These are phyloP conservation scores for Sorex fumeus DNA, from an alignment of 2,113 vertebrate genomes.

Conservation along the genomic window DNA sequence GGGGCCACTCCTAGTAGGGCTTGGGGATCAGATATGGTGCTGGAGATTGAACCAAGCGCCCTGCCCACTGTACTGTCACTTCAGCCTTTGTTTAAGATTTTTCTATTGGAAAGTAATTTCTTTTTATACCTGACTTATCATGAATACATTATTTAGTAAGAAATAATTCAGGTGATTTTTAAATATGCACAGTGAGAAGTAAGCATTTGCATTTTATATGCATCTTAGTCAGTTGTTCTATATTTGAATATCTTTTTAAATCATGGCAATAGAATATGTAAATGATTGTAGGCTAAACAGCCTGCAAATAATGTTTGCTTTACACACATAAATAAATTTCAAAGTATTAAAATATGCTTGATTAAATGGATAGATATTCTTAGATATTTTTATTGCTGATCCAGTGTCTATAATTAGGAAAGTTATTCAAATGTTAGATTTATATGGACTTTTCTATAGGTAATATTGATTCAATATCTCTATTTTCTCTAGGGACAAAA, in stretches of 20 bases:
- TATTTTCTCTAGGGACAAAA: conserved; percentile 60
- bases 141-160: conserved; percentile 26
- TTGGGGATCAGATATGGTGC: too few species aligned
- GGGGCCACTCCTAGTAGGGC: too few species aligned
- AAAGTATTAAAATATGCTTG: background rate
- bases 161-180: background rate
- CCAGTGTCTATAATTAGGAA: conserved; percentile 37
- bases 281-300: background rate
- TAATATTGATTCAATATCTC: conserved; percentile 66
- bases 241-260: conserved; percentile 52
- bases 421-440: conserved; percentile 57
- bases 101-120: background rate
- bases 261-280: conserved; percentile 5
- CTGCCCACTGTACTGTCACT: background rate
- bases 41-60: background rate
- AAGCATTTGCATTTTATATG: conserved; percentile 46
- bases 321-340: conserved; percentile 47
- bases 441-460: conserved; percentile 32
- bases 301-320: conserved; percentile 50
- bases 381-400: conserved; percentile 46
- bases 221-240: conserved; percentile 33
- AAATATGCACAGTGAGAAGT: conserved; percentile 44
- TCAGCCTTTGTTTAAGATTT: background rate
- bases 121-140: background rate
- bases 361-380: background rate